Evolutionary conservation across 2,797 vertebrate genomes (phyloP).

Genomic region (Sebastes vulpes): DNA sequence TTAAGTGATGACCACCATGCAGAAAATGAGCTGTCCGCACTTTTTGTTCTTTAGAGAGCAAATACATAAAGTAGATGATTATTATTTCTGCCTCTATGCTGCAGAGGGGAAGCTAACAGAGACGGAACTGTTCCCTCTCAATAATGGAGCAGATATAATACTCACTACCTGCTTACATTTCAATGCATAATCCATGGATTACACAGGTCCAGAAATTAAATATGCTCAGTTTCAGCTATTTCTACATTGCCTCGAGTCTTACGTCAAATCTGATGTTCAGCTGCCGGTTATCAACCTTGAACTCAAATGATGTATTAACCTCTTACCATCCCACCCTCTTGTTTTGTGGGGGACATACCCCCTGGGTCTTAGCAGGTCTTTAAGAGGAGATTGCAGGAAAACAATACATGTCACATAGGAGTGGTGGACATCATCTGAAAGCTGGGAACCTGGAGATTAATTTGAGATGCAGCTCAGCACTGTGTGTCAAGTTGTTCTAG

Average conservation of each 20-base stretch:
- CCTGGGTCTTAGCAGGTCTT: no score
- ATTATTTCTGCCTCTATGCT: neutral
- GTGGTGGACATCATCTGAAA: no score
- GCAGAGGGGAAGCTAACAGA: conserved; percentile 1
- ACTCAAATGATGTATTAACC: no score
- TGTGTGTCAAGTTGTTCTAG: no score
- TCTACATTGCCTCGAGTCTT: neutral
- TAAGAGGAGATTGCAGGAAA: no score
- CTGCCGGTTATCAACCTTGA: neutral
- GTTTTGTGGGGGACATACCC: no score
- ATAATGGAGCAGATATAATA: neutral
- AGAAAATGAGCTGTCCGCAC: neutral
- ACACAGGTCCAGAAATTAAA: neutral
- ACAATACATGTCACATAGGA: no score
- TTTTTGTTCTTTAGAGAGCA: neutral
- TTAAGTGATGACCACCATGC: neutral
- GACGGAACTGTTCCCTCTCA: neutral
- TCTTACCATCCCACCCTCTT: no score
- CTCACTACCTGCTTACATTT: neutral
- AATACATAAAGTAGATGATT: neutral
- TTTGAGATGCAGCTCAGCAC: no score
- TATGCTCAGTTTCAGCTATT: neutral
- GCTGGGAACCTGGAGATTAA: no score
- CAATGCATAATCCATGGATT: neutral
- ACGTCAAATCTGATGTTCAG: neutral